Evolutionary conservation across 2,113 vertebrate genomes (phyloP).

Genomic region (Onychorhynchus coronatus): DNA sequence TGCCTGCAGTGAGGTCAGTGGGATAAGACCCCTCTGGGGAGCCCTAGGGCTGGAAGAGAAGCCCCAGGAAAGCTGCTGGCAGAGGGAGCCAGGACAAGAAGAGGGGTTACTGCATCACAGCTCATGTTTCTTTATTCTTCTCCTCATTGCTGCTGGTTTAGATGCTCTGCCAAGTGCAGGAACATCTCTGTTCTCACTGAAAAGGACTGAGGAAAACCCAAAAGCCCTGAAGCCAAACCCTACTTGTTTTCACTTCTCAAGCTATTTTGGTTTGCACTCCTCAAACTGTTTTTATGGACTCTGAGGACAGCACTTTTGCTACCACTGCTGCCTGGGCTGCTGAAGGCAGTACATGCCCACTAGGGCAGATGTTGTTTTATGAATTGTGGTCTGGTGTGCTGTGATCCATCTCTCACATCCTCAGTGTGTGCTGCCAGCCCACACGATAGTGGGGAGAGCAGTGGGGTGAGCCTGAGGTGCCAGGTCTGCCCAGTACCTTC

Average conservation of each 20-base stretch:
- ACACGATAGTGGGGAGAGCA: not conserved
- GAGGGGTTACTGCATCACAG: not conserved
- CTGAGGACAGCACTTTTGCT: not conserved
- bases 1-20: not conserved
- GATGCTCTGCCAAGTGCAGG: not conserved
- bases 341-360: not conserved
- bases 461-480: accelerated
- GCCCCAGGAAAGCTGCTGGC: accelerated
- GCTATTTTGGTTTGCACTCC: not conserved
- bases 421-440: not conserved
- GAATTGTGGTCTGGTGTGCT: not conserved
- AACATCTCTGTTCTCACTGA: not conserved
- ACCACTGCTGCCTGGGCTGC: not conserved
- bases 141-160: not conserved
- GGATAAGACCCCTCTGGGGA: not conserved
- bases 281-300: not conserved
- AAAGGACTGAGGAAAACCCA: not conserved
- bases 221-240: not conserved
- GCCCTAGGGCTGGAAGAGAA: not conserved
- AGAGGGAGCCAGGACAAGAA: not conserved
- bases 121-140: not conserved
- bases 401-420: not conserved
- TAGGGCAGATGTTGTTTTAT: accelerated
- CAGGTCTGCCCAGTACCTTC: not conserved
- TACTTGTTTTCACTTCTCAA: not conserved